phyloP scores from a whole-genome alignment of 2,113 vertebrate species.

The Balaeniceps rex region DNA sequence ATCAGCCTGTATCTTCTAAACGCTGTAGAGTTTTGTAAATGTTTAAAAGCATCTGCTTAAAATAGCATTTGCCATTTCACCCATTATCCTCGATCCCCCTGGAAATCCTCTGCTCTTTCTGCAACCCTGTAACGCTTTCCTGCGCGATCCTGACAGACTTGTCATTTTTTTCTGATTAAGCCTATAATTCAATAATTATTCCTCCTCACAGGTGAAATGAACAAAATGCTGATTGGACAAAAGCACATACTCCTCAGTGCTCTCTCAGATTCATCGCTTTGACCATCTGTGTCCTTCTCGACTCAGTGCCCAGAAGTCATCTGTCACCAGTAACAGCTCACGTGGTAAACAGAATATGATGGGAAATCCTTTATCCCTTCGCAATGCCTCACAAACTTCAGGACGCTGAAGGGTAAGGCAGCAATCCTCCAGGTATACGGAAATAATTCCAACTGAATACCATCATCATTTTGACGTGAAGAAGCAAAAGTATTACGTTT shows the following conservation, averaged over 20 bases:
- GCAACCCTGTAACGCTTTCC: neutral
- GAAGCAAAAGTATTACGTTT: neutral
- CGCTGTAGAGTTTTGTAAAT: neutral
- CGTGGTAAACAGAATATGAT: constrained; percentile 59
- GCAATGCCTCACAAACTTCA: constrained; percentile 58
- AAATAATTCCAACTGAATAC: constrained; percentile 43
- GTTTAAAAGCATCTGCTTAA: neutral
- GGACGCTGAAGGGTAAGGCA: constrained; percentile 63
- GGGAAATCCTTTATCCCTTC: constrained; percentile 68
- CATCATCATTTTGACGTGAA: neutral
- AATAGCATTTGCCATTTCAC: neutral
- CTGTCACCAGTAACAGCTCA: constrained; percentile 78
- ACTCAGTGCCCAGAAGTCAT: constrained; percentile 86
- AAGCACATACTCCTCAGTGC: constrained; percentile 18
- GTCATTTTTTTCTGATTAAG: constrained; percentile 69
- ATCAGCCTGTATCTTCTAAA: neutral
- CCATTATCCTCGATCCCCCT: neutral
- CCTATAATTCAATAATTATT: constrained; percentile 75
- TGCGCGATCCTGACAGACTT: constrained; percentile 44
- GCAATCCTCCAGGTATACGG: constrained; percentile 45
- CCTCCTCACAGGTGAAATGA: constrained; percentile 65
- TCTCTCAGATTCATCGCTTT: constrained; percentile 84
- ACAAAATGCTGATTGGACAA: constrained; percentile 79
- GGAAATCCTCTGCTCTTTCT: constrained; percentile 16
- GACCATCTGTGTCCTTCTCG: constrained; percentile 99